Conservation (phyloP, 1,140 invertebrate genomes). For the Batillaria attramentaria region DNA sequence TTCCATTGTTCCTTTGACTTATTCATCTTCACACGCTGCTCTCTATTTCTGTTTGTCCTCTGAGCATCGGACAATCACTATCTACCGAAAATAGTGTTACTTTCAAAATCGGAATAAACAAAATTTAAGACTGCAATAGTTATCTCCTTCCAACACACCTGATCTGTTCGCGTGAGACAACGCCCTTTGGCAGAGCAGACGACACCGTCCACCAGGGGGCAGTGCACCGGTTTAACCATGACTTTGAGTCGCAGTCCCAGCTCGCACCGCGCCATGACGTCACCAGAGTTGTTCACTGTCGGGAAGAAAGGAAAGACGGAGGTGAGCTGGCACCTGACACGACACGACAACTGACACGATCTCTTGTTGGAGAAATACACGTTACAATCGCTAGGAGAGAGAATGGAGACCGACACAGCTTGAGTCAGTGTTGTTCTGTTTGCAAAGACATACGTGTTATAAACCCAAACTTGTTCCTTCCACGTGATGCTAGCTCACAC, state of each 20-base stretch:
- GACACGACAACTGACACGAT: not conserved
- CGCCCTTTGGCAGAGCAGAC: constrained; percentile 31
- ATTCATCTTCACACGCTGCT: not conserved
- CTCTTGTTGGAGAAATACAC: not conserved
- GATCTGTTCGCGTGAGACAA: constrained; percentile 28
- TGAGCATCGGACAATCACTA: not conserved
- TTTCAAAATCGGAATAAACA: not conserved
- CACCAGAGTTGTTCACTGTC: constrained; percentile 19
- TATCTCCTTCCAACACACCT: constrained; percentile 24
- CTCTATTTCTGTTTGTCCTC: not conserved
- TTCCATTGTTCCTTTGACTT: not conserved
- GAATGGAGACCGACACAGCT: not conserved
- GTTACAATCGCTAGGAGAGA: no score
- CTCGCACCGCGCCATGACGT: constrained; percentile 24
- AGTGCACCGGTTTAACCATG: constrained; percentile 36
- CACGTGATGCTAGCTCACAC: not conserved
- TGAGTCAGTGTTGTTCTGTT: not conserved
- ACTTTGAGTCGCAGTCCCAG: constrained; percentile 41
- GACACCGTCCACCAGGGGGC: constrained; percentile 26
- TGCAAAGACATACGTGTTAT: not conserved
- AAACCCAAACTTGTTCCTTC: not conserved
- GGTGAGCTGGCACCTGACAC: not conserved
- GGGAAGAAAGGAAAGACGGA: not conserved
- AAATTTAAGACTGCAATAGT: not conserved
- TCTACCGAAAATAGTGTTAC: not conserved